A percentile compares a stretch with the other conserved stretches of the same genome.
phyloP scores from a whole-genome alignment of 2,113 vertebrate species.

The Oncorhynchus kisutch region DNA sequence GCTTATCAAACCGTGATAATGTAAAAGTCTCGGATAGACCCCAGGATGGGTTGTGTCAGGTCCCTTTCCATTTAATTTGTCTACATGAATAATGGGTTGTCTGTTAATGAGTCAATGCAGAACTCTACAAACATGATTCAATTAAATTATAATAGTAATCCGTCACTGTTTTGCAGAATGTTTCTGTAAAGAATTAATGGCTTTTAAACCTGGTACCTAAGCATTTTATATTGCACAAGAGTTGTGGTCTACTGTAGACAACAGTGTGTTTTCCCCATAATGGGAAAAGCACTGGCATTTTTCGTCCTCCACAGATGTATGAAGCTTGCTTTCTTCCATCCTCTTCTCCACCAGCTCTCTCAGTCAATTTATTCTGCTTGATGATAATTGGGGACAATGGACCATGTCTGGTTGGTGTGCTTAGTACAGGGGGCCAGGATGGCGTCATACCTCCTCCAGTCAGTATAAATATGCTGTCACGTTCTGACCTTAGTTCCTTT shows the following conservation, averaged over 20 bases:
- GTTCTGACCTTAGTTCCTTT: too few species aligned
- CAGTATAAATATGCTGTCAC: too few species aligned
- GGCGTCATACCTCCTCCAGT: too few species aligned
- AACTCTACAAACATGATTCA: too few species aligned
- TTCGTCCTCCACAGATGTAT: neutral
- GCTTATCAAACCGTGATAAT: too few species aligned
- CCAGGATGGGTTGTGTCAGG: neutral
- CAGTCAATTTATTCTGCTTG: neutral
- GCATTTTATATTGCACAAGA: neutral
- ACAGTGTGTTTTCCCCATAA: constrained; percentile 21
- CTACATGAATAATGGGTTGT: too few species aligned
- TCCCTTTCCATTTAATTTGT: neutral
- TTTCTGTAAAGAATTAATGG: neutral
- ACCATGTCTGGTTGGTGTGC: constrained; percentile 8
- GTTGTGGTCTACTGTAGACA: constrained; percentile 4
- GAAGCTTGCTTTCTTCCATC: constrained; percentile 19
- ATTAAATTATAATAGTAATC: too few species aligned
- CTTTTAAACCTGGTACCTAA: neutral
- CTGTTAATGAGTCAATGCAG: too few species aligned
- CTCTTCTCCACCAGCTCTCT: neutral
- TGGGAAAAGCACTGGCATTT: neutral
- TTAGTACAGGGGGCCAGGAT: too few species aligned
- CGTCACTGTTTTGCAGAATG: neutral
- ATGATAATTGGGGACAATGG: constrained; percentile 7
- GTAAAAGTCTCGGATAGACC: too few species aligned